phyloP scores from a whole-genome alignment of 2,888 invertebrate species.

The Macaria liturata region DNA sequence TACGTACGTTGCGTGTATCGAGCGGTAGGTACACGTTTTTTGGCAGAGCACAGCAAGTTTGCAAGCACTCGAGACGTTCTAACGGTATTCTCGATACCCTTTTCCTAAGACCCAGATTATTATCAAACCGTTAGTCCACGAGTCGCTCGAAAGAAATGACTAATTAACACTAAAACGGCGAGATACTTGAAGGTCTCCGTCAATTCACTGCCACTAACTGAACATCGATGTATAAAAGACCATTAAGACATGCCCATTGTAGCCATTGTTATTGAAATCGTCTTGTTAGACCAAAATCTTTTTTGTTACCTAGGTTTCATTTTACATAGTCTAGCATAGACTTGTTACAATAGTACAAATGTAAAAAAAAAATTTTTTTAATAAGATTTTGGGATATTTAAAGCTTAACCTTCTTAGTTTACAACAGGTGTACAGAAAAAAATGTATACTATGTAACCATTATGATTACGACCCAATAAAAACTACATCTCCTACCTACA shows the following conservation, averaged over 20 bases:
- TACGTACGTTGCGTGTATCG: too few relatives aligned
- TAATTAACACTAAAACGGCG: constrained; percentile 55
- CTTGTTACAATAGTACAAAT: too few relatives aligned
- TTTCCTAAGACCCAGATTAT: constrained; percentile 23
- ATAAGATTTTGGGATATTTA: too few relatives aligned
- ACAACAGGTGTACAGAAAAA: too few relatives aligned
- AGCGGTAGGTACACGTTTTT: constrained; percentile 13
- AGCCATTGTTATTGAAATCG: constrained; percentile 70
- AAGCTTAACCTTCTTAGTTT: too few relatives aligned
- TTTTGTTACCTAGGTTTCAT: too few relatives aligned
- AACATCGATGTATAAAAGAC: constrained; percentile 52
- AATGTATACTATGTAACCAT: too few relatives aligned
- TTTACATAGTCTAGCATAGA: too few relatives aligned
- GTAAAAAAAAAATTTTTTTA: too few relatives aligned
- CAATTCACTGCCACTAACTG: constrained; percentile 53
- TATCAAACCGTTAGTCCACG: constrained; percentile 15
- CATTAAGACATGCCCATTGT: constrained; percentile 59
- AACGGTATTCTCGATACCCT: constrained; percentile 21
- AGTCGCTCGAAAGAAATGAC: constrained; percentile 22
- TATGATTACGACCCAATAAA: too few relatives aligned
- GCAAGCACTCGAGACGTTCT: constrained; percentile 14
- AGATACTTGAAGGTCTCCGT: constrained; percentile 63
- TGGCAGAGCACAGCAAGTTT: constrained; percentile 2
- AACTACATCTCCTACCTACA: too few relatives aligned
- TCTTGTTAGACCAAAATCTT: background rate